Percentiles rank a stretch among this genome's conserved stretches.
Evolutionary conservation across 2,888 invertebrate genomes (phyloP).

Genomic region (Thysanoteuthis rhombus): DNA sequence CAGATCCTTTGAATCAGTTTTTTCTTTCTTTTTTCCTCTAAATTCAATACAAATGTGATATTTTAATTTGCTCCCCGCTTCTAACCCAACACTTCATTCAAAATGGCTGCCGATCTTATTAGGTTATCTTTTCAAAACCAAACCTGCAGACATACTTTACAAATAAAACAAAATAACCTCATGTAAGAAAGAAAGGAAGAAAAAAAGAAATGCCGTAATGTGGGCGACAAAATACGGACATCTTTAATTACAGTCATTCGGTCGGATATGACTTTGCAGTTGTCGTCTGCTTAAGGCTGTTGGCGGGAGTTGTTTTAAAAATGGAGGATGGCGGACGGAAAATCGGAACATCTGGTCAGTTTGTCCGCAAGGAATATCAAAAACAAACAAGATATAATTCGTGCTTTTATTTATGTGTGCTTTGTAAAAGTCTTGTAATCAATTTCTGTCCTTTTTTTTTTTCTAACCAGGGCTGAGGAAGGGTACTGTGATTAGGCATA

Average conservation of each 20-base stretch:
- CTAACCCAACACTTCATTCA: neutral
- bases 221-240: neutral
- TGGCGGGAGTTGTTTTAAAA: neutral
- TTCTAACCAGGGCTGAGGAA: neutral
- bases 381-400: neutral
- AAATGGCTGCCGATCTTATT: neutral
- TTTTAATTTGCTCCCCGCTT: neutral
- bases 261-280: neutral
- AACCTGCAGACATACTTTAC: neutral
- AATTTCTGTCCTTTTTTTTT: neutral
- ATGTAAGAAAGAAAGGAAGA: neutral
- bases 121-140: neutral
- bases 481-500: neutral
- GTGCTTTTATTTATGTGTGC: neutral
- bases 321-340: neutral
- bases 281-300: neutral
- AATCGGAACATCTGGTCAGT: neutral
- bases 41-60: neutral
- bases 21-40: neutral
- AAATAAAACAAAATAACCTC: neutral
- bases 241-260: slow-evolving; percentile 12
- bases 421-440: neutral
- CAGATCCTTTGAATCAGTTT: neutral
- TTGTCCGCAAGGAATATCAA: neutral
- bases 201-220: neutral